A percentile compares a stretch with the other conserved stretches of the same genome.
Conservation (phyloP, 2,888 invertebrate species). For the Apodemia mormo region DNA sequence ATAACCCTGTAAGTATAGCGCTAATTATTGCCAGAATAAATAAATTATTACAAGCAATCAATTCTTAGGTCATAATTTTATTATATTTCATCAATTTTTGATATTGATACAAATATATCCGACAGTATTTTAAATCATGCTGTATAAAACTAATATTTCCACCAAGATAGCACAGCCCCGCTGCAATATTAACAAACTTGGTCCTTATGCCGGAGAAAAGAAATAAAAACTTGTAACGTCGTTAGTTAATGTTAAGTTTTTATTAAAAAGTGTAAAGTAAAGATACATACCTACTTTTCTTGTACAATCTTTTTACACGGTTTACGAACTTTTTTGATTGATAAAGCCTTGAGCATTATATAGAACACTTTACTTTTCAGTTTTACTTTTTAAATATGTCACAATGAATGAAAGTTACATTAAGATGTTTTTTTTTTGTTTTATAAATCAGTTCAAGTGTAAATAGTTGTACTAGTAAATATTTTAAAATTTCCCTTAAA, state of each 20-base stretch:
- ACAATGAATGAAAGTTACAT: too few species aligned
- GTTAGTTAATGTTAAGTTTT: neutral
- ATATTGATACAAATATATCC: neutral
- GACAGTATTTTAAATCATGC: neutral
- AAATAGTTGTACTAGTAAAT: too few species aligned
- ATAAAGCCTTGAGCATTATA: too few species aligned
- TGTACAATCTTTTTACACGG: neutral
- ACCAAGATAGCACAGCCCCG: neutral
- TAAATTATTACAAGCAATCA: too few species aligned
- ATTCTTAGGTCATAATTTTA: too few species aligned
- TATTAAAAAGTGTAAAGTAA: constrained; percentile 24
- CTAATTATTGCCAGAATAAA: too few species aligned
- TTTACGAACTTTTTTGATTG: neutral
- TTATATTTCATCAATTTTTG: neutral
- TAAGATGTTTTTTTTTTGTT: too few species aligned
- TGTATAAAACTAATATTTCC: neutral
- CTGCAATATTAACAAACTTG: constrained; percentile 14
- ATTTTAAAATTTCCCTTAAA: too few species aligned
- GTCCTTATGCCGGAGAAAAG: neutral
- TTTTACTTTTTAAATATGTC: too few species aligned
- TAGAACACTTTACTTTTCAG: too few species aligned
- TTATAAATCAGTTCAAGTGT: too few species aligned
- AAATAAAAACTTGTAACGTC: constrained; percentile 7
- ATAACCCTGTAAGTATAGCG: too few species aligned
- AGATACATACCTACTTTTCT: neutral